Base-by-base conservation (phyloP, 2,113 vertebrate species). In the Grus americana region DNA sequence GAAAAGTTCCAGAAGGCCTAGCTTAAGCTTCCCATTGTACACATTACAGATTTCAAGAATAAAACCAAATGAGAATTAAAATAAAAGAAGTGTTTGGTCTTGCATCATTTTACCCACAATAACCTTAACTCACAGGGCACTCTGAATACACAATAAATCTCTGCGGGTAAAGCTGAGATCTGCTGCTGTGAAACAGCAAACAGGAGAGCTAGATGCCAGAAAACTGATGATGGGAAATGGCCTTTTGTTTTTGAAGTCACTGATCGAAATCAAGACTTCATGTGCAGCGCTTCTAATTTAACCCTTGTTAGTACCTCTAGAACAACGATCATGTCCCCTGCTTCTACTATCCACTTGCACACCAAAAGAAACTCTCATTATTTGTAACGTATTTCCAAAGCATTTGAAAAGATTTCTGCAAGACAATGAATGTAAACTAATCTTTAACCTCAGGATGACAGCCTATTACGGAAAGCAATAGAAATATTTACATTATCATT, bases 1-100 rank as follows among this genome's bases (percentile, higher is more conserved):
- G 90, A 90, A 63, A 84, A 79, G 86, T 71, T 92, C 88, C 93
- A 92, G 88, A 63, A 92, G 90, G 47, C 65, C 86, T 40, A 40
- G 30, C 55, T 83, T 63, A 36, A 74, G 63, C 82, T 88, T 90
- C 90, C 75, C 38, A 2, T 67, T 44, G 79, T 36, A 96, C 85
- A 78, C 67, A 7, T 2, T 13, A 55, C 50, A 84, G 67, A 58
- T 47, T 42, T 34, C 72, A 63, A 58, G 47, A 86, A 76, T 22
- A 82, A 91, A 93, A 66, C 4, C 38, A 76, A 90, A 55, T 8
- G 4, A 92, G n/a, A 87, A 92, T 65, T 70, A 66, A 76, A 81
- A 52, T 30, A 66, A 76, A 81, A 52, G 26, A 50, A 79, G 11
- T 5, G 10, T 66, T 80, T 83, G 59, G 71, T 57, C 27, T 66